Evolutionary conservation across 2,888 invertebrate species (phyloP).

Genomic region (Volucella zonaria): DNA sequence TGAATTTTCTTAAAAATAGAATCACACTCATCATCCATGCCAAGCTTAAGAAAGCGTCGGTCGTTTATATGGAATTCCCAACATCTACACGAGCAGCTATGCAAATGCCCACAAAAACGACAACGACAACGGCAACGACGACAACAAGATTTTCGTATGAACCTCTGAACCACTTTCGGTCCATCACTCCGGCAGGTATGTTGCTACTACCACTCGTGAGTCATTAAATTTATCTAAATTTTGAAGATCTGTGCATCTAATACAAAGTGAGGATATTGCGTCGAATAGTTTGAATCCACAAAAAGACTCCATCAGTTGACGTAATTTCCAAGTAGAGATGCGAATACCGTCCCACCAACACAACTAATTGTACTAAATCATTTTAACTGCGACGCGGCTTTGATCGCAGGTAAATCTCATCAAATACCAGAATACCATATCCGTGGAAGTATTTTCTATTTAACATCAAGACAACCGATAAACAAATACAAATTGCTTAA

Average conservation of each 20-base stretch:
- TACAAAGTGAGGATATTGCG: background rate
- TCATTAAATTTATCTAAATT: constrained; percentile 10
- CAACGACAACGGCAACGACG: background rate
- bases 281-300: constrained; percentile 27
- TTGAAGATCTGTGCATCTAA: constrained; percentile 12
- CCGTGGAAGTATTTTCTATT: constrained; percentile 28
- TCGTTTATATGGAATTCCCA: background rate
- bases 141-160: too few species aligned
- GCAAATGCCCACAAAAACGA: background rate
- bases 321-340: constrained; percentile 46
- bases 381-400: constrained; percentile 4
- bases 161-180: background rate
- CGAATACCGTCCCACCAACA: constrained; percentile 11
- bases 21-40: constrained; percentile 7
- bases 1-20: constrained; percentile 45
- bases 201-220: background rate
- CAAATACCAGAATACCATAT: constrained; percentile 2
- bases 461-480: constrained; percentile 27
- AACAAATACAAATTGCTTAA: constrained; percentile 29
- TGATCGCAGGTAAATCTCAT: constrained; percentile 14
- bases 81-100: background rate
- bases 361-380: constrained; percentile 13
- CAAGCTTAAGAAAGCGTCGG: background rate
- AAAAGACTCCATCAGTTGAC: constrained; percentile 32
- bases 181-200: background rate